Evolutionary conservation across 2,113 vertebrate genomes (phyloP).

Genomic region (Periophthalmus modestus): DNA sequence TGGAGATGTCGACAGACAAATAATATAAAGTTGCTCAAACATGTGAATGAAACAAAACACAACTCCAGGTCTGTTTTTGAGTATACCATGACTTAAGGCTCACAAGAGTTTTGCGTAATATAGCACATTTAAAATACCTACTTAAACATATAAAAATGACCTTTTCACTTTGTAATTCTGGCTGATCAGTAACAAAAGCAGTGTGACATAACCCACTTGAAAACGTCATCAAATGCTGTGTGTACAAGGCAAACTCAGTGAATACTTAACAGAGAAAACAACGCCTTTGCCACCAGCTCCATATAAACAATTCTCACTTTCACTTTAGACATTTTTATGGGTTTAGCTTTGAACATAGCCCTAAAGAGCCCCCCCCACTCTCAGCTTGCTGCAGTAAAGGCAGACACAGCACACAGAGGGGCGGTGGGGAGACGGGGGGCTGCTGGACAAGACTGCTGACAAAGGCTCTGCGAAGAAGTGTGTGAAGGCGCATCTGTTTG

Average conservation of each 20-base stretch:
- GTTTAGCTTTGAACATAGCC: slow-evolving; percentile 49
- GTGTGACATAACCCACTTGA: background rate
- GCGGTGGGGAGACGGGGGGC: slow-evolving; percentile 27
- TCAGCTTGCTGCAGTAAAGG: slow-evolving; percentile 51
- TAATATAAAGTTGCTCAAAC: too few relatives aligned
- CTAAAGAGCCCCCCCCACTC: slow-evolving; percentile 33
- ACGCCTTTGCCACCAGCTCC: slow-evolving; percentile 14
- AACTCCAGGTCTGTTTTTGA: too few relatives aligned
- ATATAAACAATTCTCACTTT: slow-evolving; percentile 45
- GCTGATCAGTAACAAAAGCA: slow-evolving; percentile 15
- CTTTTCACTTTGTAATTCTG: slow-evolving; percentile 32
- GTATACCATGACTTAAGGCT: too few relatives aligned
- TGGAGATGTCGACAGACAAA: too few relatives aligned
- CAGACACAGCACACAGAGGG: slow-evolving; percentile 43
- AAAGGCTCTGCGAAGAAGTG: background rate
- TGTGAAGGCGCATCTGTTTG: background rate
- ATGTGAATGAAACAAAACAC: too few relatives aligned
- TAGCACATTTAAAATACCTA: background rate
- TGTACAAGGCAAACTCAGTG: background rate
- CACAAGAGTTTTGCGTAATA: background rate
- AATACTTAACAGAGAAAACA: slow-evolving; percentile 7
- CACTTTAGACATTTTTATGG: slow-evolving; percentile 35
- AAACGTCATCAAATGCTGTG: slow-evolving; percentile 5
- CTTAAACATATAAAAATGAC: slow-evolving; percentile 13
- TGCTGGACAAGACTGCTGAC: slow-evolving; percentile 62